Base-by-base conservation (phyloP, 2,113 vertebrate genomes). In the Piaya cayana region DNA sequence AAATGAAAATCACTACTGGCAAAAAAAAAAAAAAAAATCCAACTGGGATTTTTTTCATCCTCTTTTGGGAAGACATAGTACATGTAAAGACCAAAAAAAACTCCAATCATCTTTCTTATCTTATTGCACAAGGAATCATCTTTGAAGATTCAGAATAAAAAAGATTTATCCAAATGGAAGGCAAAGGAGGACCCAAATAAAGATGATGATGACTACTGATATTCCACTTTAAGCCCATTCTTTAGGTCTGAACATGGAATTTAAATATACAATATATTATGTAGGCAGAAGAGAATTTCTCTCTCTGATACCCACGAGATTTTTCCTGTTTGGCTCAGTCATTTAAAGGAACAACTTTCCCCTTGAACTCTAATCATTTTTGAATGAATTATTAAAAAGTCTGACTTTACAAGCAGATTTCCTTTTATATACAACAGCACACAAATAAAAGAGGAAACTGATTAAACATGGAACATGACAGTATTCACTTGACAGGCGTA, bases 311-410 rank as follows among this genome's bases (percentile, higher is more conserved):
- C 37, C 21, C 8, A 0, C 34, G 18, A 27, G 53, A 0, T 80
- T 92, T 78, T 83, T 78, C 52, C 72, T 81, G 58, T 63, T 95
- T 88, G 72, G 68, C 85, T 96, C 80, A 92, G 82, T 37, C 90
- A 55, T 76, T 94, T 96, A 95, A 86, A 93, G 80, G 68, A 91
- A 95, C 80, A 92, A 92, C 80, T 82, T 86, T 88, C 86, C 47
- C 62, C 95, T 96, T 96, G 88, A 96, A 95, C 90, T 94, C 72
- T 90, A 96, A 95, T 96, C 43, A 94, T 88, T 96, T 94, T 71
- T 93, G 65, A 95, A 96, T 94, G 82, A 88, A 94, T 95, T 96
- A 96, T 96, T 95, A 94, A 97, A 94, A 94, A 84, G 88, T 60
- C 80, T 94, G 82, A 83, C 94, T 96, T 95, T 91, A 96, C 95